Percentiles rank a stretch among this genome's conserved stretches.
Conservation (phyloP, 2,797 vertebrate genomes). For the Myiotriccus ornatus region DNA sequence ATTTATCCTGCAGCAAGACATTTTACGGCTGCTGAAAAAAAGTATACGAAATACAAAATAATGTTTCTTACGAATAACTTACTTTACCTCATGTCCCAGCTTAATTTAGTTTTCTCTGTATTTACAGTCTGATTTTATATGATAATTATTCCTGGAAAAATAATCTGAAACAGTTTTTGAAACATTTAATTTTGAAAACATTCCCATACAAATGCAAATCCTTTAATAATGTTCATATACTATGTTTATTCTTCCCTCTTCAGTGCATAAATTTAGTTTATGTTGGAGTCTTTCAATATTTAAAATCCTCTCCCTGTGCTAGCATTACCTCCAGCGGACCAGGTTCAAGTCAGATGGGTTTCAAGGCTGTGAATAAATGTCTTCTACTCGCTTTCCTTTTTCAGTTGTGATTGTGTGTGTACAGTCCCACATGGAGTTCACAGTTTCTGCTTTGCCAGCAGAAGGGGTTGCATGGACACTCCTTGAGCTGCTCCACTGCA, state of each 20-base stretch:
- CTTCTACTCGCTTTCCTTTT: not conserved
- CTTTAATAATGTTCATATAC: not conserved
- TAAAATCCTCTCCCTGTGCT: not conserved
- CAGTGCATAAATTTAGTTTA: not conserved
- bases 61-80: not conserved
- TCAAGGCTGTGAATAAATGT: not conserved
- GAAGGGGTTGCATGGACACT: not conserved
- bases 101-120: conserved; percentile 15
- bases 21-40: not conserved
- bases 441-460: not conserved
- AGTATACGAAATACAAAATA: not conserved
- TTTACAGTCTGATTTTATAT: not conserved
- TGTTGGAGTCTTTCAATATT: not conserved
- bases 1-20: not conserved
- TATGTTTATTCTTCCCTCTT: not conserved
- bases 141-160: conserved; percentile 12
- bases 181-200: conserved; percentile 26
- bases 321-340: not conserved
- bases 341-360: not conserved
- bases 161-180: not conserved
- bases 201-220: conserved; percentile 2
- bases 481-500: not conserved
- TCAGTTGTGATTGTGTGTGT: not conserved
- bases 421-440: not conserved
- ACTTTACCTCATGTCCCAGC: not conserved